These are phyloP conservation scores for Neuroterus valhalla DNA, from an alignment of 1,140 invertebrate genomes.

Conservation along the genomic window DNA sequence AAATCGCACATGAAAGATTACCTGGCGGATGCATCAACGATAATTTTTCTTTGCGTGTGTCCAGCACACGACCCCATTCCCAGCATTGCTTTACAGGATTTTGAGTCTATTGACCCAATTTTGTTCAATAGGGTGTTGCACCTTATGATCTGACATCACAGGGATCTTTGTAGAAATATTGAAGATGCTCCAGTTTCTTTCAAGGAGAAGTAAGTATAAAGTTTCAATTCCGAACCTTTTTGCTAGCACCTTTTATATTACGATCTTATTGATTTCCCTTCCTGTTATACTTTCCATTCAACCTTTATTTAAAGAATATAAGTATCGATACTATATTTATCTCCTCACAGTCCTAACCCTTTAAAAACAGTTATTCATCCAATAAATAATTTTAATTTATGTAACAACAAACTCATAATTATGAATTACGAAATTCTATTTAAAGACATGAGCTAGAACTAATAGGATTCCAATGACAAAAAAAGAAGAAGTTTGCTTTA, in stretches of 20 bases:
- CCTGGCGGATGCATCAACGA: constrained; percentile 35
- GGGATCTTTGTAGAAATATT: constrained; percentile 14
- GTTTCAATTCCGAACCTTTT: neutral
- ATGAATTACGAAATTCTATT: no score
- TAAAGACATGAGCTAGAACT: no score
- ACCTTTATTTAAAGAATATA: neutral
- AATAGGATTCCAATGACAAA: no score
- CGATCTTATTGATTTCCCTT: no score
- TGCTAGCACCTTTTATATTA: neutral
- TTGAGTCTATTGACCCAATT: constrained; percentile 56
- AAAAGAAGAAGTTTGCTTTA: no score
- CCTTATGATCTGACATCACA: constrained; percentile 50
- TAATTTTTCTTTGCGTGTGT: constrained; percentile 48
- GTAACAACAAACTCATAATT: no score
- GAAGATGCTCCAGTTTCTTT: constrained; percentile 41
- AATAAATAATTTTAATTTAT: no score
- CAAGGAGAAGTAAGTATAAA: constrained; percentile 3
- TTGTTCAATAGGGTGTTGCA: constrained; percentile 46
- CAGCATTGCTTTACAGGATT: constrained; percentile 36
- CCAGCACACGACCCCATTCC: constrained; percentile 61
- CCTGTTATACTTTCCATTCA: neutral
- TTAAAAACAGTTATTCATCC: no score
- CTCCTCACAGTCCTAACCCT: no score
- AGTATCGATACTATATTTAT: no score
- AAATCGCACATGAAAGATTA: constrained; percentile 29